A percentile compares a stretch with the other conserved stretches of the same genome.
phyloP scores from a whole-genome alignment of 2,888 invertebrate genomes.

The Papilio protenor region DNA sequence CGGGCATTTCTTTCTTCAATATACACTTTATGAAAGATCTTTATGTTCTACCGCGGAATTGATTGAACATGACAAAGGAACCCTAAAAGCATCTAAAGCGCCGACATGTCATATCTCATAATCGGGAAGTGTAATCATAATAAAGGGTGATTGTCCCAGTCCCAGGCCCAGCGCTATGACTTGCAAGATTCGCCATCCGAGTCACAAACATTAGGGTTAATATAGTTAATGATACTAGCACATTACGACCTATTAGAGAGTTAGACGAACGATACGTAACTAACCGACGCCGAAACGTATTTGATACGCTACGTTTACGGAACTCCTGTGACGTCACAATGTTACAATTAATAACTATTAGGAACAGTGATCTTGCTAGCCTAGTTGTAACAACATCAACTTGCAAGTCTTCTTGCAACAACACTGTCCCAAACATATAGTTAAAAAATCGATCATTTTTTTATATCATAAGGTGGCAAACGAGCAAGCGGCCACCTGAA shows the following conservation, averaged over 20 bases:
- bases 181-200: conserved; percentile 72
- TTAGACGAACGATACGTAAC: conserved; percentile 79
- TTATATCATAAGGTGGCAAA: no score
- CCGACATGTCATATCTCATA: conserved; percentile 60
- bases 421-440: no score
- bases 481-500: no score
- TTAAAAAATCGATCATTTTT: no score
- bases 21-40: background rate
- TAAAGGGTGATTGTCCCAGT: conserved; percentile 57
- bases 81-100: conserved; percentile 54
- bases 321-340: conserved; percentile 63
- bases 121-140: conserved; percentile 59
- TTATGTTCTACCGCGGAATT: conserved; percentile 29
- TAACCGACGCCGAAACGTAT: conserved; percentile 79
- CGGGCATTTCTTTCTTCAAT: background rate
- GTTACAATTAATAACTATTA: background rate
- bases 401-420: no score
- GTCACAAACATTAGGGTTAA: conserved; percentile 78
- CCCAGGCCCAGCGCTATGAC: conserved; percentile 61
- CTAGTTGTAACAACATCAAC: no score
- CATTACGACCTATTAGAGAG: conserved; percentile 80
- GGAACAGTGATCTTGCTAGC: no score
- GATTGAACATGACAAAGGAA: conserved; percentile 44
- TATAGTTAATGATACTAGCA: conserved; percentile 78
- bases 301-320: conserved; percentile 75